phyloP scores from a whole-genome alignment of 2,113 vertebrate species.

The Erpornis zantholeuca region DNA sequence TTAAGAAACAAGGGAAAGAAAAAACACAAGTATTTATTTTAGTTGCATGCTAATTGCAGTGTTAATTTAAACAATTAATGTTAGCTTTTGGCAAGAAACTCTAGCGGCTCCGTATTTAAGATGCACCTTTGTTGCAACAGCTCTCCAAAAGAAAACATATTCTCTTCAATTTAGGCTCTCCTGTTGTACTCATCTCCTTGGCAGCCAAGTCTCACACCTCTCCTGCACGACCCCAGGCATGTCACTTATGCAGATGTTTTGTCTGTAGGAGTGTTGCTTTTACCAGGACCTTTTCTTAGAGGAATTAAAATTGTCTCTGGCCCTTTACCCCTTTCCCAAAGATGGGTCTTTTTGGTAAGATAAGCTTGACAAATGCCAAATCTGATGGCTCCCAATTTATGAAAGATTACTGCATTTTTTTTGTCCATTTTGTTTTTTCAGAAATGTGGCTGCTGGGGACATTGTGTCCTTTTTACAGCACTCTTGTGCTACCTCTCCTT shows the following conservation, averaged over 20 bases:
- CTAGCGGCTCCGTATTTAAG: background rate
- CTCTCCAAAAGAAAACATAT: background rate
- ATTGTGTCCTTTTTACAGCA: background rate
- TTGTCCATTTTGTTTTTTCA: background rate
- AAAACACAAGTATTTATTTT: background rate
- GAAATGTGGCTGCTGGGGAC: background rate
- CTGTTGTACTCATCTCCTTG: background rate
- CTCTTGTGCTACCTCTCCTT: background rate
- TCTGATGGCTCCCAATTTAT: background rate
- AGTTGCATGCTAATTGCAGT: background rate
- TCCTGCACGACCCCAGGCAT: background rate
- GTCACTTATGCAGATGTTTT: background rate
- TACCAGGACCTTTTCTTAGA: background rate
- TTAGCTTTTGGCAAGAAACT: constrained; percentile 32
- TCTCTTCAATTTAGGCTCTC: background rate
- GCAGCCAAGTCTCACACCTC: background rate
- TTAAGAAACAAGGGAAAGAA: background rate
- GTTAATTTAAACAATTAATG: constrained; percentile 47
- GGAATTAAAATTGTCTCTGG: background rate
- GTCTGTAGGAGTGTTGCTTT: background rate
- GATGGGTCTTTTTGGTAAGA: background rate
- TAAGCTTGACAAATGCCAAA: background rate
- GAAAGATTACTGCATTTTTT: background rate
- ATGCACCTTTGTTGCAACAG: background rate
- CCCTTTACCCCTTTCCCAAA: background rate